phyloP scores from a whole-genome alignment of 2,797 vertebrate genomes.

The Phrynocephalus guinanensis region DNA sequence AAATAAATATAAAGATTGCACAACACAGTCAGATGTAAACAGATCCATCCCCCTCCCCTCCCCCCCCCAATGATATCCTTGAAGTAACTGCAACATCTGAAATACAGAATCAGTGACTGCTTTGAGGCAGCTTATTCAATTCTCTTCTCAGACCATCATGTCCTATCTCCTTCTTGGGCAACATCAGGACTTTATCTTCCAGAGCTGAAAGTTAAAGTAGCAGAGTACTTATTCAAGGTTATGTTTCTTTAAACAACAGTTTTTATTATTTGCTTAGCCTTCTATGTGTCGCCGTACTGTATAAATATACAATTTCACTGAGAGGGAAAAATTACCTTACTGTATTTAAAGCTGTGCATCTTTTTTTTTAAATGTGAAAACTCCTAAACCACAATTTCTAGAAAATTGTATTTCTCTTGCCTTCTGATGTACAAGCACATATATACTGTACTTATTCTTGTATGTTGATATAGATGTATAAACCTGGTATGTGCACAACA shows the following conservation, averaged over 20 bases:
- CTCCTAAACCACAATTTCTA: too few species aligned
- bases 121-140: conserved; percentile 73
- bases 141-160: conserved; percentile 61
- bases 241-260: conserved; percentile 8
- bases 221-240: conserved; percentile 30
- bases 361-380: too few species aligned
- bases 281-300: neutral
- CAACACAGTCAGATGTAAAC: conserved; percentile 87
- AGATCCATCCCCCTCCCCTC: conserved; percentile 76
- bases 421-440: too few species aligned
- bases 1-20: conserved; percentile 97
- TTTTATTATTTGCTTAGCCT: neutral
- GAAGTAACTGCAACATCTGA: conserved; percentile 73
- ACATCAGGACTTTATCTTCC: conserved; percentile 99
- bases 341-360: neutral
- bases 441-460: too few species aligned
- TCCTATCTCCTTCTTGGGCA: conserved; percentile 64
- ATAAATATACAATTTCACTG: neutral
- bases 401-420: too few species aligned
- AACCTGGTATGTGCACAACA: too few species aligned
- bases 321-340: neutral
- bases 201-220: conserved; percentile 82
- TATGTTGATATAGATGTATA: too few species aligned
- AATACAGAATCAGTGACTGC: conserved; percentile 70
- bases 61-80: conserved; percentile 67